These are phyloP conservation scores for Porites evermanni DNA, from an alignment of 92 coral and sea anemone species.

Conservation along the genomic window DNA sequence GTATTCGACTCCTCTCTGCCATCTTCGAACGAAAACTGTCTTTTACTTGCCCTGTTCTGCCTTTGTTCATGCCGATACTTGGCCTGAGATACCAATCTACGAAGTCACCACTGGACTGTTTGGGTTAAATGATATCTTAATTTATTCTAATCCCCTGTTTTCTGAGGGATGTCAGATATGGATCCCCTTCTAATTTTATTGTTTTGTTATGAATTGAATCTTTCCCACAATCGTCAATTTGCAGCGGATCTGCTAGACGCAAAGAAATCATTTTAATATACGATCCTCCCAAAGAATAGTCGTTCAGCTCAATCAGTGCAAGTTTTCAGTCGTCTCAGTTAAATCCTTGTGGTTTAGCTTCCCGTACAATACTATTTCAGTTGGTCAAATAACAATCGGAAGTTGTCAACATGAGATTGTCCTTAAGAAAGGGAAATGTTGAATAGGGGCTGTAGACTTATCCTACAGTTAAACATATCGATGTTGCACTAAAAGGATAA, in stretches of 20 bases:
- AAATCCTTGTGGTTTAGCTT: neutral
- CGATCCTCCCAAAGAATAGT: no score
- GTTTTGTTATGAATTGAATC: neutral
- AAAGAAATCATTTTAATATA: no score
- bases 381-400: constrained; percentile 3
- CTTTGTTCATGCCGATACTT: neutral
- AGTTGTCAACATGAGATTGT: constrained; percentile 11
- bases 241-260: no score
- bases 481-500: neutral
- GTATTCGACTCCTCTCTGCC: neutral
- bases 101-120: neutral
- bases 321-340: neutral
- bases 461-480: neutral
- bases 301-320: no score
- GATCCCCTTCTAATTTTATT: constrained; percentile 16
- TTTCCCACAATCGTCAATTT: constrained; percentile 8
- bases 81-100: constrained; percentile 6
- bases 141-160: neutral
- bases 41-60: neutral
- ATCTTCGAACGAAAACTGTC: neutral
- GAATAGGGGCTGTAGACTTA: neutral
- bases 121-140: constrained; percentile 9
- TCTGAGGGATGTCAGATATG: neutral
- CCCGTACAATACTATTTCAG: neutral
- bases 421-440: constrained; percentile 18